Evolutionary conservation across 2,888 invertebrate genomes (phyloP).

Genomic region (Luffia ferchaultella): DNA sequence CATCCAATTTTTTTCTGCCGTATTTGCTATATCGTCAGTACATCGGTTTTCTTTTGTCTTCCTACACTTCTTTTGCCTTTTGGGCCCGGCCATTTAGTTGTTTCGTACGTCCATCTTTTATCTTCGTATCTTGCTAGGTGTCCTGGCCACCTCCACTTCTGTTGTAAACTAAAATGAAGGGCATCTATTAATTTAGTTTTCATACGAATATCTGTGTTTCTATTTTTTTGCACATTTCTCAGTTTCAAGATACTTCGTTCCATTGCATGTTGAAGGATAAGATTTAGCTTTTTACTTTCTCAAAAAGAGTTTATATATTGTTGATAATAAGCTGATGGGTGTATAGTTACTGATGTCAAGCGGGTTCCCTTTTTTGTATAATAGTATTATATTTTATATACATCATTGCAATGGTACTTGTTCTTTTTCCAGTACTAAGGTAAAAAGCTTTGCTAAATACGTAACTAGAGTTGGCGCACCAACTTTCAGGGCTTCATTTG

Average conservation of each 20-base stretch:
- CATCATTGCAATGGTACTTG: slow-evolving; percentile 3
- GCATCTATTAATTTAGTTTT: neutral
- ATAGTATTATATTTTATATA: slow-evolving; percentile 8
- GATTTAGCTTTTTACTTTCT: neutral
- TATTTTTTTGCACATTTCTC: neutral
- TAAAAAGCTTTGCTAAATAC: neutral
- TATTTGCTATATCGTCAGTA: slow-evolving; percentile 1
- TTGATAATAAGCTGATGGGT: slow-evolving; percentile 10
- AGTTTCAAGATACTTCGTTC: neutral
- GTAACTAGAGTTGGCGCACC: neutral
- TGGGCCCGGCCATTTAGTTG: slow-evolving; percentile 5
- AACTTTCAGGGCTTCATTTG: neutral
- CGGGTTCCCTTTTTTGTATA: slow-evolving; percentile 13
- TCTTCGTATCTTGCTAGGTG: slow-evolving; percentile 15
- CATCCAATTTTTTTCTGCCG: slow-evolving; percentile 1
- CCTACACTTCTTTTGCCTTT: slow-evolving; percentile 4
- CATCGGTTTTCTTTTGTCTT: slow-evolving; percentile 3
- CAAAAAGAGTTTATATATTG: slow-evolving; percentile 10
- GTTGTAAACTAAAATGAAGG: neutral
- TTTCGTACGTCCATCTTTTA: slow-evolving; percentile 3
- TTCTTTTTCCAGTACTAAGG: neutral
- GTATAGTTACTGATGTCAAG: slow-evolving; percentile 9
- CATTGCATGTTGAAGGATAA: neutral
- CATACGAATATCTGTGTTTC: neutral
- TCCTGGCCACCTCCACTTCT: slow-evolving; percentile 10